Evolutionary conservation across 2,888 invertebrate species (phyloP), one percentile per base, ranked within the genome.

Genomic region (Drosophila anomalata): DNA sequence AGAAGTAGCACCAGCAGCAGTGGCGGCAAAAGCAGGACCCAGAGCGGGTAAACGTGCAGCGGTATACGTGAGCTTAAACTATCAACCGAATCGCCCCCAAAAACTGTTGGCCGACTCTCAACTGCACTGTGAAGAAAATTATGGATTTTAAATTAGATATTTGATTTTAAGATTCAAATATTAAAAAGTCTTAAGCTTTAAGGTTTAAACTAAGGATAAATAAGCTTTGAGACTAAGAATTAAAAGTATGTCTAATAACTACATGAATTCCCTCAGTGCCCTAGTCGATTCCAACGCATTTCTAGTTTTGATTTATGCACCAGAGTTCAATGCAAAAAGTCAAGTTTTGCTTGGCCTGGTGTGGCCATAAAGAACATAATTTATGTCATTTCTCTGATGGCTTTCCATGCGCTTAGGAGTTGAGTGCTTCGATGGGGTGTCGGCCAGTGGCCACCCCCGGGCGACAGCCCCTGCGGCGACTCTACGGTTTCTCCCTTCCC

Each of bases 261-360:
- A 1, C 0, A 22, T 22, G 17, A 3, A 41, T 50, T 36, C 55
- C 31, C 24, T n/a, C 11, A 42, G 47, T 63, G 29, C 31, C 24
- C 17, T 8, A 20, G 8, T 39, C 17, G 31, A 14, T 31, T 24
- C 46, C 29, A 31, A 66, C 53, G 53, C 67, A 65, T 53, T 65
- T 41, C 17, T 63, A 68, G 71, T 75, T 76, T 71, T 83, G 87
- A 88, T 88, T 86, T 86, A 84, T 84, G 78, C 75, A 54, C 70
- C 73, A 69, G 62, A 54, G 79, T 77, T 88, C 83, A 86, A 86
- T 88, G 88, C 78, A 84, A 86, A 83, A 88, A 88, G 86, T 83
- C 87, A 86, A 77, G 75, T 65, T 65, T 66, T 41, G 54, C 66
- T 65, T 63, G 63, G 65, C 46, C 63, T 65, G 66, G 52, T 65